Percentiles rank a stretch among this genome's conserved stretches.
Evolutionary conservation across 1,140 invertebrate genomes (phyloP).

Genomic region (Drosophila ogumai): DNA sequence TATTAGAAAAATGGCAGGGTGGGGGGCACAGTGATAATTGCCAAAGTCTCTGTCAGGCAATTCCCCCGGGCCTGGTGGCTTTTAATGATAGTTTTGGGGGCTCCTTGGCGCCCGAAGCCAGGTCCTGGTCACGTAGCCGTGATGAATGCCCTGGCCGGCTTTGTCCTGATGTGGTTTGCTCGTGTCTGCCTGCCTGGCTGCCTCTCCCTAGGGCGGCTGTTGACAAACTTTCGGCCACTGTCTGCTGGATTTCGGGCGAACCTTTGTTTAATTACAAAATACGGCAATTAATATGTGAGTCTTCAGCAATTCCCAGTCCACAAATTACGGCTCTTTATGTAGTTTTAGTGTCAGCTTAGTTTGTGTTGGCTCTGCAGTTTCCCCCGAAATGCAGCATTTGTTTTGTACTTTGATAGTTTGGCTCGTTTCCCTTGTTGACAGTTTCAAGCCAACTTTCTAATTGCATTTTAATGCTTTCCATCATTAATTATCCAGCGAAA

Average conservation of each 20-base stretch:
- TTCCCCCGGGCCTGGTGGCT: constrained; percentile 29
- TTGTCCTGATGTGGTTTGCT: constrained; percentile 7
- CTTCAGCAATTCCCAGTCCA: constrained; percentile 13
- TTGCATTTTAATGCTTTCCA: constrained; percentile 17
- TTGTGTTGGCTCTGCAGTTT: constrained; percentile 2
- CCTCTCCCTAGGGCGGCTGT: constrained; percentile 32
- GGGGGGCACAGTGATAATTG: constrained; percentile 50
- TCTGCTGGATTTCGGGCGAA: constrained; percentile 25
- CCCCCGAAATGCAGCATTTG: neutral
- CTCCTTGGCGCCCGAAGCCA: neutral
- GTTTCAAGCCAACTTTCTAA: constrained; percentile 1
- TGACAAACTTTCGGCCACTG: constrained; percentile 60
- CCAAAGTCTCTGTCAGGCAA: constrained; percentile 29
- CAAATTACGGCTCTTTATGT: constrained; percentile 4
- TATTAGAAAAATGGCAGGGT: constrained; percentile 9
- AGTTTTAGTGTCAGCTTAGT: neutral
- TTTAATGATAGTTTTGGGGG: constrained; percentile 50
- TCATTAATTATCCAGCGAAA: constrained; percentile 9
- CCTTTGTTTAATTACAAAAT: constrained; percentile 73
- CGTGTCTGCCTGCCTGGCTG: neutral
- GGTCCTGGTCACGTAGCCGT: constrained; percentile 59
- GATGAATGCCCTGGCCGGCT: constrained; percentile 48
- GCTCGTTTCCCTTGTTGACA: neutral
- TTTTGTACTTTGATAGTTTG: constrained; percentile 1
- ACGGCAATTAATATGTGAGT: constrained; percentile 56